Percentiles rank a stretch among this genome's conserved stretches.
phyloP scores from a whole-genome alignment of 2,888 invertebrate species.

The Zonitis immaculata region DNA sequence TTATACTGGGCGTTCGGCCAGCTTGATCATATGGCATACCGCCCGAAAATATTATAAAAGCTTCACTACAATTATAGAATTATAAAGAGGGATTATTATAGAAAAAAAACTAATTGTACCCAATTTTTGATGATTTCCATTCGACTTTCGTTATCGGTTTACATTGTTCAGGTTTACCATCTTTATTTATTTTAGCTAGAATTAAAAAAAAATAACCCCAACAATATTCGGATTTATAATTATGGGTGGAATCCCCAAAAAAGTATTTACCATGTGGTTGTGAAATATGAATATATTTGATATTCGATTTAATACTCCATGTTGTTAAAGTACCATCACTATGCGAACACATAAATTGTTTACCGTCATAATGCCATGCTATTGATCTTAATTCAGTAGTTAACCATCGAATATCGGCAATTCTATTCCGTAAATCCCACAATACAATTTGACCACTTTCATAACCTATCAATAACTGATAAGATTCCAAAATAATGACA shows the following conservation, averaged over 20 bases:
- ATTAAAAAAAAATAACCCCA: slow-evolving; percentile 41
- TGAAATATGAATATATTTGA: slow-evolving; percentile 74
- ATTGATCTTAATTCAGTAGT: slow-evolving; percentile 78
- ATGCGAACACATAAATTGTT: slow-evolving; percentile 95
- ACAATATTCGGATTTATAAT: neutral
- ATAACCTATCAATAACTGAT: slow-evolving; percentile 90
- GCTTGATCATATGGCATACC: slow-evolving; percentile 90
- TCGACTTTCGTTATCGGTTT: slow-evolving; percentile 94
- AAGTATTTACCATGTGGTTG: slow-evolving; percentile 89
- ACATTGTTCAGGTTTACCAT: slow-evolving; percentile 88
- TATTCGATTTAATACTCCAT: slow-evolving; percentile 77
- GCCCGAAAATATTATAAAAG: slow-evolving; percentile 94
- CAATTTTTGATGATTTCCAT: slow-evolving; percentile 84
- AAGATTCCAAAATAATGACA: slow-evolving; percentile 14
- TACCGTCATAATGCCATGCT: slow-evolving; percentile 97
- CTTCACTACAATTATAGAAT: slow-evolving; percentile 82
- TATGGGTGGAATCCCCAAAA: too few species aligned
- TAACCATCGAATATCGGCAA: slow-evolving; percentile 80
- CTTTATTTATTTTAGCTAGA: slow-evolving; percentile 88
- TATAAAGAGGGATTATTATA: too few species aligned
- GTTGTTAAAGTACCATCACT: slow-evolving; percentile 93
- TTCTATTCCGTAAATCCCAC: slow-evolving; percentile 89
- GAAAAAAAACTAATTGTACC: too few species aligned
- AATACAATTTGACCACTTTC: slow-evolving; percentile 91
- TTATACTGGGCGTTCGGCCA: slow-evolving; percentile 87